These are phyloP conservation scores for Castor canadensis DNA, from an alignment of 2,113 vertebrate species.

Conservation along the genomic window DNA sequence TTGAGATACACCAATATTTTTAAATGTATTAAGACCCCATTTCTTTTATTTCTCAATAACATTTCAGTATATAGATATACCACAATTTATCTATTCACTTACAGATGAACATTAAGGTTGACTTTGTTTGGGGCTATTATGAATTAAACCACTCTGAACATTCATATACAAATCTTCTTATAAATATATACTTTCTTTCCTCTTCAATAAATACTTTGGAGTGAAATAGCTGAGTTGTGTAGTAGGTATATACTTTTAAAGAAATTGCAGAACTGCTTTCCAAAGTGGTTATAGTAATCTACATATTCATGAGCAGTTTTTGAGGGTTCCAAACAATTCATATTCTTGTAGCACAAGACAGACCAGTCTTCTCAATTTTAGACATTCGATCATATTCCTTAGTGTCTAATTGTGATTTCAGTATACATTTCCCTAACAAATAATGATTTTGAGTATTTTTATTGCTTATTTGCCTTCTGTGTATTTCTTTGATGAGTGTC, in stretches of 20 bases:
- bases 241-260: neutral
- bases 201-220: neutral
- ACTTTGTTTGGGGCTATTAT: too few relatives aligned
- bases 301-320: neutral
- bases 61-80: too few relatives aligned
- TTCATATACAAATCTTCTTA: neutral
- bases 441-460: neutral
- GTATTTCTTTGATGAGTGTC: neutral
- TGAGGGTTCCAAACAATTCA: neutral
- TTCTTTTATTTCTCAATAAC: neutral
- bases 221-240: neutral
- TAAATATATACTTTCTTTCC: neutral
- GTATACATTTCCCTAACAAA: too few relatives aligned
- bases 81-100: too few relatives aligned
- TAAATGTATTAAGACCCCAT: neutral
- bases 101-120: too few relatives aligned
- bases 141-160: too few relatives aligned
- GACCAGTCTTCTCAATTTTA: neutral
- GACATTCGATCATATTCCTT: too few relatives aligned
- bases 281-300: too few relatives aligned
- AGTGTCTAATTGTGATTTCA: neutral
- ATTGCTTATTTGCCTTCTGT: neutral
- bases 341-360: neutral
- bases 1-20: neutral
- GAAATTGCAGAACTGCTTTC: neutral